Evolutionary conservation across 2,797 vertebrate genomes (phyloP), one percentile per base, ranked within the genome.

Genomic region (Xiphorhynchus erythropygius): DNA sequence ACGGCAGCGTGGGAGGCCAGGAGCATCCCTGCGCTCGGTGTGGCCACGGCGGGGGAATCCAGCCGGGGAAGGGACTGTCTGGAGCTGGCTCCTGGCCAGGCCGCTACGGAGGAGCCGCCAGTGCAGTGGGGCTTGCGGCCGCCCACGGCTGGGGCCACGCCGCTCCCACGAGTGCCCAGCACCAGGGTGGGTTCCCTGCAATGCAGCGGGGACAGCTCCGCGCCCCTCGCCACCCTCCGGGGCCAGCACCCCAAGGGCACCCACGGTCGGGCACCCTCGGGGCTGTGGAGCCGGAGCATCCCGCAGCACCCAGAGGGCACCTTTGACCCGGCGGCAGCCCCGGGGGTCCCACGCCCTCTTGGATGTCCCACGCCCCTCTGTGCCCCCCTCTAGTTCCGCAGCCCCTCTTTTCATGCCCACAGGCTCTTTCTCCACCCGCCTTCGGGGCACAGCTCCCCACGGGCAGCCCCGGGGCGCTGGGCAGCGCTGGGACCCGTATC

Each of bases 61-160:
- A 64, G 41, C 42, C 32, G 4, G 69, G 25, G 57, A 37, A 82
- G 35, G 77, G 67, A 55, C 59, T 13, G 76, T 15, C 49, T 81
- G 44, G 67, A 68, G 76, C 67, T 93, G 94, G 84, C 92, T 84
- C 68, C 73, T 1, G 53, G 87, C 93, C 93, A 93, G 84, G 94
- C 71, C 27, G 44, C 85, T 86, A 90, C 32, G 23, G 87, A 89
- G 76, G 24, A 89, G 85, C 89, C 11, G 11, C 33, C 79, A 70
- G 87, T 57, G 89, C 90, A 53, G 68, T 10, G 55, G 86, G 84
- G 82, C 57, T 87, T 63, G 85, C 8, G 41, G 90, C 70, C 25
- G 42, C 88, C 74, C 82, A 46, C 52, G n/a, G 4, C 47, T 5
- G 3, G 44, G 53, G 44, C 69, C 65, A 23, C 12, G 11, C 13